Conservation (phyloP, 2,113 vertebrate species). For the Xiphophorus hellerii region DNA sequence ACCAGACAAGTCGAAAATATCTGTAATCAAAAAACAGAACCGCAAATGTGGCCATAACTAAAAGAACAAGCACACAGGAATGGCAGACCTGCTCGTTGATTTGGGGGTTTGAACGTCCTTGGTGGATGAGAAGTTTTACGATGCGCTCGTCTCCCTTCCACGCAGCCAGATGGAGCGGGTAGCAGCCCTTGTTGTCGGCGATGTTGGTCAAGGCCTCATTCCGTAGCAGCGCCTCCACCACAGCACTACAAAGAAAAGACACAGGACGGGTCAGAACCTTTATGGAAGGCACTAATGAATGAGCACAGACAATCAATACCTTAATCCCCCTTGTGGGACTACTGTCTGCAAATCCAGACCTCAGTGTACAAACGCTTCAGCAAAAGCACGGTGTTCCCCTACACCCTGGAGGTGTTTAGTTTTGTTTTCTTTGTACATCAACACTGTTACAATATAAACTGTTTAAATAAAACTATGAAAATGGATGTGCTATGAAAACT, state of each 20-base stretch:
- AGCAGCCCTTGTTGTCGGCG: slow-evolving; percentile 96
- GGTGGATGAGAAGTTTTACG: slow-evolving; percentile 94
- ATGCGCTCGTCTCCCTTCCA: slow-evolving; percentile 98
- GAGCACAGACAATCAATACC: slow-evolving; percentile 46
- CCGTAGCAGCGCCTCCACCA: slow-evolving; percentile 92
- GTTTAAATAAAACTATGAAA: neutral
- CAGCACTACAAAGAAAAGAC: slow-evolving; percentile 81
- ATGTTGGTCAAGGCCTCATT: slow-evolving; percentile 96
- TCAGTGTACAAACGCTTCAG: slow-evolving; percentile 6
- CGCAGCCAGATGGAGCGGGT: slow-evolving; percentile 95
- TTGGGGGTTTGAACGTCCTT: slow-evolving; percentile 93
- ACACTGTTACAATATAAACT: neutral
- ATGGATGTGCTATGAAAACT: no score
- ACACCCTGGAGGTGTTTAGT: neutral
- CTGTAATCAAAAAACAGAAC: neutral
- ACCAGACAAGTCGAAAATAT: neutral
- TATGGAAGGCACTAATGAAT: slow-evolving; percentile 36
- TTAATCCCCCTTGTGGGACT: slow-evolving; percentile 45
- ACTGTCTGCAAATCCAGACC: neutral
- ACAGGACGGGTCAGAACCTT: slow-evolving; percentile 10
- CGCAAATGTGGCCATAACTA: neutral
- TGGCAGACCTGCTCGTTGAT: slow-evolving; percentile 94
- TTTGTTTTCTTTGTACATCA: neutral
- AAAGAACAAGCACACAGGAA: neutral
- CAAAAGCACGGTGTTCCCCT: neutral